These are phyloP conservation scores for Drosophila pectinifera DNA, from an alignment of 1,140 invertebrate genomes.

Conservation along the genomic window DNA sequence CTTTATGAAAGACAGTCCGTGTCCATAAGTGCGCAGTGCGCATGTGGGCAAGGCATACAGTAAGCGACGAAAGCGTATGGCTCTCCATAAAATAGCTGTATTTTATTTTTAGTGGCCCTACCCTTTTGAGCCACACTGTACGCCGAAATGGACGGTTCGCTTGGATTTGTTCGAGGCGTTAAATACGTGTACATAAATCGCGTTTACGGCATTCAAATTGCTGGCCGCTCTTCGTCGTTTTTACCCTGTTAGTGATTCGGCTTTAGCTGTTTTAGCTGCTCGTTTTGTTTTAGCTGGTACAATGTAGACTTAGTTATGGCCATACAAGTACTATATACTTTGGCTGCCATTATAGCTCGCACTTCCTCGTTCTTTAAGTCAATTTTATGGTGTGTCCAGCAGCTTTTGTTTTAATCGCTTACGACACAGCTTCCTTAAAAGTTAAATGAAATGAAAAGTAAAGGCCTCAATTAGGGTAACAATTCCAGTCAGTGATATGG, in stretches of 20 bases:
- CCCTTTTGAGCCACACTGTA: constrained; percentile 4
- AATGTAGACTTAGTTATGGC: constrained; percentile 22
- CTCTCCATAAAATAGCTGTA: too few species aligned
- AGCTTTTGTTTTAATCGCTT: background rate
- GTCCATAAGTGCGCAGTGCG: constrained; percentile 15
- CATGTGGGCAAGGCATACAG: background rate
- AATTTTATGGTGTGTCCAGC: constrained; percentile 15
- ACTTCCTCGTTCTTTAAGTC: constrained; percentile 39
- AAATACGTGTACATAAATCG: constrained; percentile 70
- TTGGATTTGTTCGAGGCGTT: constrained; percentile 51
- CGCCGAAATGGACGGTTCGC: constrained; percentile 12
- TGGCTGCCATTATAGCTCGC: constrained; percentile 5
- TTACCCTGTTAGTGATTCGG: constrained; percentile 25
- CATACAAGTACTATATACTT: constrained; percentile 22
- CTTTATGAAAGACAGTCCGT: constrained; percentile 11
- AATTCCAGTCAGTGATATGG: background rate
- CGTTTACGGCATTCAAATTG: constrained; percentile 69
- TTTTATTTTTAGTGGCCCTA: background rate
- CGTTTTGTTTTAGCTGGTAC: constrained; percentile 33
- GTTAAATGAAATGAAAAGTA: background rate
- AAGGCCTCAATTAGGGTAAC: constrained; percentile 19
- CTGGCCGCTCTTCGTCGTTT: constrained; percentile 29
- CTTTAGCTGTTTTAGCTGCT: constrained; percentile 29
- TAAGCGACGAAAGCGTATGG: background rate
- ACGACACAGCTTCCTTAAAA: constrained; percentile 13